These are phyloP conservation scores for Coluber constrictor DNA, from an alignment of 2,797 vertebrate species.

Conservation along the genomic window DNA sequence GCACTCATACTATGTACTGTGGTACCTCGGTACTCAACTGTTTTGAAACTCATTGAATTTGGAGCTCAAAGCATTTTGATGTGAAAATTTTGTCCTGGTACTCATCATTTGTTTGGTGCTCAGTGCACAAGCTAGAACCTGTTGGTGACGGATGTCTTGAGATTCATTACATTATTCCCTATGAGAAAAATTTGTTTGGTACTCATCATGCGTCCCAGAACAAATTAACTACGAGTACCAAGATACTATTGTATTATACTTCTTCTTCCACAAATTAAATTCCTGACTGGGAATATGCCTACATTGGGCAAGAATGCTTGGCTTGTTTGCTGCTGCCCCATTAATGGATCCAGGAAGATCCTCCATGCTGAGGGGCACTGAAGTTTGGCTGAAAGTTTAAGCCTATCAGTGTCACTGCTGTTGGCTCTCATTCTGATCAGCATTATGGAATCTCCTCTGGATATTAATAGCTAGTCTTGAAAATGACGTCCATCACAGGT, in stretches of 20 bases:
- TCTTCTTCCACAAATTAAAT: background rate
- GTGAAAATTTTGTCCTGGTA: background rate
- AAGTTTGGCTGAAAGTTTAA: background rate
- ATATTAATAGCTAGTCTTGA: background rate
- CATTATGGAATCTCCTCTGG: background rate
- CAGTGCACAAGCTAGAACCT: background rate
- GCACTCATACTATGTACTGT: background rate
- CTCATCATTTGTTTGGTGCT: background rate
- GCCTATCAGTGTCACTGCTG: background rate
- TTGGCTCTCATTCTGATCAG: background rate
- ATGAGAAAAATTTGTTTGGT: background rate
- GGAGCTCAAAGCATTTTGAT: background rate
- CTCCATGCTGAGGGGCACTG: background rate
- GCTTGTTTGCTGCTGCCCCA: background rate
- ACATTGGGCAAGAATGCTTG: background rate
- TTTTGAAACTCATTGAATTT: background rate
- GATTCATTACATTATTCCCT: background rate
- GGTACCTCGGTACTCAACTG: background rate
- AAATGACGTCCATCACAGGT: background rate
- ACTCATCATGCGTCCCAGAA: background rate
- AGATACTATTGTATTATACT: background rate
- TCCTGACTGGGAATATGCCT: background rate
- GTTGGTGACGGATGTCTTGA: background rate
- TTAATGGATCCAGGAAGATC: background rate
- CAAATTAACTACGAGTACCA: background rate